Percentiles rank a stretch among this genome's conserved stretches.
Conservation (phyloP, 2,888 invertebrate species). For the Suillia variegata region DNA sequence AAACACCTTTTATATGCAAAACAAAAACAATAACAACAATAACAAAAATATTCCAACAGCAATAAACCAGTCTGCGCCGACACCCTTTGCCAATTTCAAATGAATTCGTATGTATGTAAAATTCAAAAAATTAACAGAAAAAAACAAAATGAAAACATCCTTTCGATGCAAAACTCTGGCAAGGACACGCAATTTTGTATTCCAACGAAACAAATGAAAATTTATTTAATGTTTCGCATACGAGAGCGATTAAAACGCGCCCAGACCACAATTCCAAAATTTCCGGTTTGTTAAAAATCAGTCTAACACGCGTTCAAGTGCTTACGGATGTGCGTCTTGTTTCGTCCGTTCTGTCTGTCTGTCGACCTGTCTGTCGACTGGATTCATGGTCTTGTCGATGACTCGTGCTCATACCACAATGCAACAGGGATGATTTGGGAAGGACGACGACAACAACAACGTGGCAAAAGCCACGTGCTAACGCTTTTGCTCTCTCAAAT, state of each 20-base stretch:
- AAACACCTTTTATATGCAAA: no score
- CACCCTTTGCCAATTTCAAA: neutral
- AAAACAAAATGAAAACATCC: neutral
- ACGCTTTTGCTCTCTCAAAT: conserved; percentile 9
- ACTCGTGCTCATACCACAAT: no score
- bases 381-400: no score
- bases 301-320: conserved; percentile 12
- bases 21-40: no score
- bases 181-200: neutral
- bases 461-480: conserved; percentile 35
- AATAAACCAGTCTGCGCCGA: no score
- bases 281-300: conserved; percentile 21
- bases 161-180: neutral
- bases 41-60: no score
- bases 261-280: conserved; percentile 28
- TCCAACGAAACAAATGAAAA: conserved; percentile 25
- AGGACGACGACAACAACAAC: conserved; percentile 30
- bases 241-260: conserved; percentile 39
- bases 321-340: conserved; percentile 24
- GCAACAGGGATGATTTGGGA: neutral
- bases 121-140: no score
- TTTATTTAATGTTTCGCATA: conserved; percentile 41
- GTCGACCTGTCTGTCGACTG: no score
- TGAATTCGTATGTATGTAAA: no score
- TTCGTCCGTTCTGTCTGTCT: no score